Percentiles rank a stretch among this genome's conserved stretches.
Conservation (phyloP, 1,140 invertebrate genomes). For the Hydropsyche tenuis region DNA sequence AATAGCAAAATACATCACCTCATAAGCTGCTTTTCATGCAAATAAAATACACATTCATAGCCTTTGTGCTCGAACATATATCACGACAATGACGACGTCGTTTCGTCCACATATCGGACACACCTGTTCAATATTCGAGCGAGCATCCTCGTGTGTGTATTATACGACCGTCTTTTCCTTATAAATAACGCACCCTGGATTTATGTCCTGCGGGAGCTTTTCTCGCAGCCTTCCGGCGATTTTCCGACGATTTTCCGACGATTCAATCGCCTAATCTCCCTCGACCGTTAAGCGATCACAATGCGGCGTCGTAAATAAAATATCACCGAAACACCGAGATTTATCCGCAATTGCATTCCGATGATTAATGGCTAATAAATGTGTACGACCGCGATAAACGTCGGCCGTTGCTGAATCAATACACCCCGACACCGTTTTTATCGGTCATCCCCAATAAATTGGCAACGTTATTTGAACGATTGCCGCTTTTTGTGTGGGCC, state of each 20-base stretch:
- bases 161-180: too few relatives aligned
- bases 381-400: constrained; percentile 28
- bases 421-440: constrained; percentile 1
- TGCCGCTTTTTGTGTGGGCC: background rate
- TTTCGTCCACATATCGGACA: too few relatives aligned
- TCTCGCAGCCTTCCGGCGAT: constrained; percentile 19
- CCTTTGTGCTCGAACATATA: too few relatives aligned
- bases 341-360: constrained; percentile 45
- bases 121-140: too few relatives aligned
- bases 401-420: constrained; percentile 12
- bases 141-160: too few relatives aligned
- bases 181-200: constrained; percentile 1
- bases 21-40: too few relatives aligned
- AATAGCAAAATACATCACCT: too few relatives aligned
- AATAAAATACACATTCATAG: too few relatives aligned
- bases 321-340: background rate
- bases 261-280: constrained; percentile 19
- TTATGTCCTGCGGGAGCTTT: constrained; percentile 17
- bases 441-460: background rate
- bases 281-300: background rate
- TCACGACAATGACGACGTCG: too few relatives aligned
- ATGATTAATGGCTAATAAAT: constrained; percentile 49
- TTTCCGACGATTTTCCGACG: constrained; percentile 16
- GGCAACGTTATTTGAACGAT: background rate
- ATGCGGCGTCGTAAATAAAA: constrained; percentile 8